These are phyloP conservation scores for Lophochroa leadbeateri DNA, from an alignment of 2,113 vertebrate species.

Conservation along the genomic window DNA sequence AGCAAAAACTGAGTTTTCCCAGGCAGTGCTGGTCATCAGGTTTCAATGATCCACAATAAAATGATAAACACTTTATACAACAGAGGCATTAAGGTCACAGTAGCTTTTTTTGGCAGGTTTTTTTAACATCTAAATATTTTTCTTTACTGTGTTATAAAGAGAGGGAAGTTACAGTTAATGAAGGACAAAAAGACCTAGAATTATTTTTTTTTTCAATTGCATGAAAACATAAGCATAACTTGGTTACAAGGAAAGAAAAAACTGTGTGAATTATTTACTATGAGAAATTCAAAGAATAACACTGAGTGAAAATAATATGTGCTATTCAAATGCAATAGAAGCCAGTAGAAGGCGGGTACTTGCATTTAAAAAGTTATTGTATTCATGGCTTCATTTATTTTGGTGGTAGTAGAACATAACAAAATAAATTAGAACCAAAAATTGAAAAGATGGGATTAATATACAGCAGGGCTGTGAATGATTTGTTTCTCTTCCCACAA, in stretches of 20 bases:
- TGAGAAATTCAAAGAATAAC: not conserved
- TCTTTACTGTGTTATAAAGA: not conserved
- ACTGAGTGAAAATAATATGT: slow-evolving; percentile 10
- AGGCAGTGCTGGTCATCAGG: not conserved
- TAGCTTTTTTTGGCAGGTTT: not conserved
- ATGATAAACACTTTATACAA: not conserved
- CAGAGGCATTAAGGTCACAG: not conserved
- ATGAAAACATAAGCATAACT: slow-evolving; percentile 1
- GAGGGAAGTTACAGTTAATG: not conserved
- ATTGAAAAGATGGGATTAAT: slow-evolving; percentile 63
- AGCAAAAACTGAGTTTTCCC: not conserved
- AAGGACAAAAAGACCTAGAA: not conserved
- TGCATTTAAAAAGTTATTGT: slow-evolving; percentile 43
- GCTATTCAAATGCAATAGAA: slow-evolving; percentile 47
- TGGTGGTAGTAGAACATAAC: slow-evolving; percentile 15
- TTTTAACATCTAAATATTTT: not conserved
- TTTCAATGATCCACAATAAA: not conserved
- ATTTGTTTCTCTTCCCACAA: slow-evolving; percentile 69
- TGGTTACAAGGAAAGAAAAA: slow-evolving; percentile 11
- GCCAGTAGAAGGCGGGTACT: not conserved
- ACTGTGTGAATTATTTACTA: not conserved
- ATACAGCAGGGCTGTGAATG: slow-evolving; percentile 48
- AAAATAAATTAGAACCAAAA: slow-evolving; percentile 69
- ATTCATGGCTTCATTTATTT: slow-evolving; percentile 46
- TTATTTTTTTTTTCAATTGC: not conserved